Evolutionary conservation across 2,113 vertebrate genomes (phyloP).

Genomic region (Fulica atra): DNA sequence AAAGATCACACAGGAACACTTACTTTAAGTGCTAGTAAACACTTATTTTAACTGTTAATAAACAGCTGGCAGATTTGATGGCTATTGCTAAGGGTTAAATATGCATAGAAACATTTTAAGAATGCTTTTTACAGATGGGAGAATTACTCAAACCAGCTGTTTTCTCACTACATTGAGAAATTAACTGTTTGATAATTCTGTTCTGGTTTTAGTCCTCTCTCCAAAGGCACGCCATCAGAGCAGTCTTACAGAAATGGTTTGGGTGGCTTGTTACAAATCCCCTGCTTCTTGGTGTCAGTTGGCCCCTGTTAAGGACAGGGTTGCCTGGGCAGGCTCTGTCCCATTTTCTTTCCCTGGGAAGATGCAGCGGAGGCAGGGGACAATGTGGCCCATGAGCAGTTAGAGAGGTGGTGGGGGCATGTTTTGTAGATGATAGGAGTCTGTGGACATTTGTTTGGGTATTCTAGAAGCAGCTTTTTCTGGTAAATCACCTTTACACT

Average conservation of each 20-base stretch:
- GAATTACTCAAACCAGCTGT: not conserved
- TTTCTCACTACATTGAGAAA: not conserved
- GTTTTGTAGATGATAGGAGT: not conserved
- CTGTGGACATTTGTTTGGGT: not conserved
- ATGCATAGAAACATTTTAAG: not conserved
- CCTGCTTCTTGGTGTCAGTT: not conserved
- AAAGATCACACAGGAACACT: not conserved
- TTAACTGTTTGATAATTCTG: not conserved
- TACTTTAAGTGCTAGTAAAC: not conserved
- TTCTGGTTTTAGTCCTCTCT: not conserved
- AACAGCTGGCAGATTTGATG: not conserved
- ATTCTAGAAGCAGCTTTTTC: not conserved
- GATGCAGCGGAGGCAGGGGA: not conserved
- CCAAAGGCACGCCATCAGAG: not conserved
- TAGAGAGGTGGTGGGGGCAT: not conserved
- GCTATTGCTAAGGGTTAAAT: not conserved
- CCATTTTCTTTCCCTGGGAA: not conserved
- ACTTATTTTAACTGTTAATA: not conserved
- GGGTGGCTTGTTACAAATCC: not conserved
- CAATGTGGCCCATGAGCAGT: not conserved
- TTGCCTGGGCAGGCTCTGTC: not conserved
- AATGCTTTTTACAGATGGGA: not conserved
- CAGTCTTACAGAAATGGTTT: not conserved
- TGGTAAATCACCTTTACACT: not conserved
- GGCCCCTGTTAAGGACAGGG: not conserved